Percentiles rank a stretch among this genome's conserved stretches.
Conservation (phyloP, 1,140 invertebrate species). For the Phymastichus coffea region DNA sequence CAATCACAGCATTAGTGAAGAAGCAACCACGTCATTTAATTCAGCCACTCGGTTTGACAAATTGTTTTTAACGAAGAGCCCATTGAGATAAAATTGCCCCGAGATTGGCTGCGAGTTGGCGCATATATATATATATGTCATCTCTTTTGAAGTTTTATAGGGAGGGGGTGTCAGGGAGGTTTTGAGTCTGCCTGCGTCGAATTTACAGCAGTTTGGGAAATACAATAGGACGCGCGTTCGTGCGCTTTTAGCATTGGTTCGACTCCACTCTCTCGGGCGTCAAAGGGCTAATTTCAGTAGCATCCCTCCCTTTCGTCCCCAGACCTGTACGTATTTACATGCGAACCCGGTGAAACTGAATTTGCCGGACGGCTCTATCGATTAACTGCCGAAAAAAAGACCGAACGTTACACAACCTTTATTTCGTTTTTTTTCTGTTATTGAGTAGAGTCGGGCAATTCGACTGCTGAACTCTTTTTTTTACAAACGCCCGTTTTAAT, state of each 20-base stretch:
- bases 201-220: constrained; percentile 1
- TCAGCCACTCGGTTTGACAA: neutral
- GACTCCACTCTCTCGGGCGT: too few species aligned
- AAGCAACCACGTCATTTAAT: too few species aligned
- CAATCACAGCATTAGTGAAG: too few species aligned
- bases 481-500: too few species aligned
- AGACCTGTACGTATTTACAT: constrained; percentile 1
- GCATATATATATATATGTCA: too few species aligned
- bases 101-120: constrained; percentile 1
- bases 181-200: neutral
- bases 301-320: too few species aligned
- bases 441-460: too few species aligned
- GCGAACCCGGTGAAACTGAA: neutral
- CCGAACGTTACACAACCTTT: neutral
- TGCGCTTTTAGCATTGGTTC: too few species aligned
- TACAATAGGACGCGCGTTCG: neutral
- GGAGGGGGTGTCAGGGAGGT: too few species aligned
- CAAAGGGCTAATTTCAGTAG: constrained; percentile 6
- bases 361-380: constrained; percentile 1
- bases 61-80: constrained; percentile 4
- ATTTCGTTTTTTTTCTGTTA: neutral
- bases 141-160: too few species aligned
- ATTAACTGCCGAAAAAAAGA: neutral
- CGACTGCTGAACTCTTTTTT: too few species aligned
- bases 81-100: neutral